Conservation (phyloP, 1,140 invertebrate genomes). For the Micrasema minimum region DNA sequence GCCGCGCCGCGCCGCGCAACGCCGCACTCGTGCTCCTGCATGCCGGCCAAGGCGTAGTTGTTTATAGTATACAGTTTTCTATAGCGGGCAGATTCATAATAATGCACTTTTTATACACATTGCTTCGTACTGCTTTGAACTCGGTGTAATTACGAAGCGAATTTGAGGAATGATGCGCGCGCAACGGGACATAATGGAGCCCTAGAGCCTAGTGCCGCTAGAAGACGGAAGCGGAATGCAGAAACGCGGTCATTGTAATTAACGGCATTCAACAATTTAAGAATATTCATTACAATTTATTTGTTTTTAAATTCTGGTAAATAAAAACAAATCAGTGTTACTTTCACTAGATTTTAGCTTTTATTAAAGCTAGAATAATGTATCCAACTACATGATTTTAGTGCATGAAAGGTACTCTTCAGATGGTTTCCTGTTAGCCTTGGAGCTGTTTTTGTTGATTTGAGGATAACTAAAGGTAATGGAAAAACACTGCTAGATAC, state of each 20-base stretch:
- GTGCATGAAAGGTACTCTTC: no score
- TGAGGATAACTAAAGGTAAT: no score
- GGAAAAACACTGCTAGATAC: no score
- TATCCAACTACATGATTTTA: no score
- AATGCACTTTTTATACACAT: slow-evolving; percentile 32
- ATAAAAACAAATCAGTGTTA: no score
- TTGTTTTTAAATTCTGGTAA: no score
- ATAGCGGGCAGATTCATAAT: slow-evolving; percentile 1
- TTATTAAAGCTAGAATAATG: no score
- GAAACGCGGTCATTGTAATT: neutral
- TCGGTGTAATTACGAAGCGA: neutral
- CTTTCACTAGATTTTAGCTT: no score
- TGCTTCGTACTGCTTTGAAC: slow-evolving; percentile 12
- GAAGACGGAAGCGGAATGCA: slow-evolving; percentile 4
- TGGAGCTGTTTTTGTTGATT: no score
- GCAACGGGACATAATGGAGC: slow-evolving; percentile 2
- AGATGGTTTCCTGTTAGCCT: no score
- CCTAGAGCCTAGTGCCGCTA: neutral
- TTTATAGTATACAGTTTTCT: neutral
- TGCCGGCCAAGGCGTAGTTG: no score
- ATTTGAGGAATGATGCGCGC: slow-evolving; percentile 8
- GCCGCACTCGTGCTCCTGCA: neutral
- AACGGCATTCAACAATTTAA: neutral
- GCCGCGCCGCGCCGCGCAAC: slow-evolving; percentile 11
- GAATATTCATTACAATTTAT: no score